A percentile compares a stretch with the other conserved stretches of the same genome.
Conservation (phyloP, 2,888 invertebrate species). For the Tipula confusa region DNA sequence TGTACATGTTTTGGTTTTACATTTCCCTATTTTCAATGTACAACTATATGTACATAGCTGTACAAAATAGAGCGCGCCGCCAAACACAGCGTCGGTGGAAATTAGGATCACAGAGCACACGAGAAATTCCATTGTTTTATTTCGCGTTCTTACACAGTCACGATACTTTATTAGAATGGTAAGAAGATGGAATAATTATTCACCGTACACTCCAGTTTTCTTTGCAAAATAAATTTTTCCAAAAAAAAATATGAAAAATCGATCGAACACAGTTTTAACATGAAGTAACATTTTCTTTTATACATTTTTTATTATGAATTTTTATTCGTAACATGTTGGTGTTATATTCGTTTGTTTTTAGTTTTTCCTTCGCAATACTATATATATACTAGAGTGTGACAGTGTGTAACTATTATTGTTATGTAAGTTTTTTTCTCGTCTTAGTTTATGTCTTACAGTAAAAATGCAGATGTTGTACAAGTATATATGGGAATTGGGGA, state of each 20-base stretch:
- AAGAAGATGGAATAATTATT: neutral
- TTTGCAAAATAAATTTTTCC: neutral
- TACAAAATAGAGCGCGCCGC: neutral
- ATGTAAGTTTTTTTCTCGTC: conserved; percentile 5
- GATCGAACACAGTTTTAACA: neutral
- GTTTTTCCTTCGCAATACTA: neutral
- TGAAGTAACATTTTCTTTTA: neutral
- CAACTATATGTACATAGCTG: neutral
- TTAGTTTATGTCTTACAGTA: neutral
- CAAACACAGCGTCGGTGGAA: neutral
- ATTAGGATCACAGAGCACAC: neutral
- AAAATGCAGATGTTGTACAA: conserved; percentile 6
- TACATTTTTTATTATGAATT: neutral
- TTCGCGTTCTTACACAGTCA: neutral
- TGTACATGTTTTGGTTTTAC: neutral
- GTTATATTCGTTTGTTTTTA: neutral
- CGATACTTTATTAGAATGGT: neutral
- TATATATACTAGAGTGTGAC: neutral
- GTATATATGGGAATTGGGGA: neutral
- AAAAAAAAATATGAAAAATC: neutral
- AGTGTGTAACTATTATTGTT: conserved; percentile 12
- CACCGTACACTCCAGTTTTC: neutral
- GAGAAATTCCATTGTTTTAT: neutral
- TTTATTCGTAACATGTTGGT: neutral
- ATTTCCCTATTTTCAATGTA: neutral